A percentile compares a stretch with the other conserved stretches of the same genome.
These are phyloP conservation scores for Arrhamphus sclerolepis DNA, from an alignment of 2,797 vertebrate species.

Conservation along the genomic window DNA sequence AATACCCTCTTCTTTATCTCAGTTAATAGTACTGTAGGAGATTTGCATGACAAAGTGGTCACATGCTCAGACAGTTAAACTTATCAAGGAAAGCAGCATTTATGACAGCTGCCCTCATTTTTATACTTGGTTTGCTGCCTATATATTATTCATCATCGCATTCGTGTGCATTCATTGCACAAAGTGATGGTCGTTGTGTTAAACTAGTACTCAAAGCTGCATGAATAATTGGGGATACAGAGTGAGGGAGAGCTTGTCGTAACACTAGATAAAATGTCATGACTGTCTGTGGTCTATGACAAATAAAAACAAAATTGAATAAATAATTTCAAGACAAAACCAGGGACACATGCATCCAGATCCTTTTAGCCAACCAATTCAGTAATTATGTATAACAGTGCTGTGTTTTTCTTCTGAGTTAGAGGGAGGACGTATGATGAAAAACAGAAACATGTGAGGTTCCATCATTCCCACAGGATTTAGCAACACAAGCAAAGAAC, in stretches of 20 bases:
- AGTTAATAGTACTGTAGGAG: constrained; percentile 28
- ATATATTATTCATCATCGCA: constrained; percentile 54
- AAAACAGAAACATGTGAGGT: constrained; percentile 40
- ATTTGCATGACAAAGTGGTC: constrained; percentile 63
- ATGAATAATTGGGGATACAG: constrained; percentile 44
- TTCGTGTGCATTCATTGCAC: constrained; percentile 36
- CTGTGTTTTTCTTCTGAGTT: constrained; percentile 31
- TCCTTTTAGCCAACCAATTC: too few relatives aligned
- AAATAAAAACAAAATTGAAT: background rate
- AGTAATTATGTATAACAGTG: constrained; percentile 25
- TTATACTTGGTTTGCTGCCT: constrained; percentile 15
- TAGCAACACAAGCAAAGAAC: constrained; percentile 35
- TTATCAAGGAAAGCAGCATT: constrained; percentile 35
- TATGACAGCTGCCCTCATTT: constrained; percentile 30
- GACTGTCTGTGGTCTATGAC: background rate
- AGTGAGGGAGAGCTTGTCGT: constrained; percentile 28
- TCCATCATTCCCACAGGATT: constrained; percentile 56
- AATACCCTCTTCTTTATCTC: constrained; percentile 40
- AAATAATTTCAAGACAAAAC: too few relatives aligned
- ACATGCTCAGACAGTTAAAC: constrained; percentile 39
- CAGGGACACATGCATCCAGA: too few relatives aligned
- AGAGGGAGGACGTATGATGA: constrained; percentile 35
- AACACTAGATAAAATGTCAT: constrained; percentile 12
- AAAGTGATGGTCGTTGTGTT: constrained; percentile 39
- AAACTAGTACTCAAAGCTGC: constrained; percentile 45